phyloP scores from a whole-genome alignment of 1,140 invertebrate species.

The Drosophila saltans region DNA sequence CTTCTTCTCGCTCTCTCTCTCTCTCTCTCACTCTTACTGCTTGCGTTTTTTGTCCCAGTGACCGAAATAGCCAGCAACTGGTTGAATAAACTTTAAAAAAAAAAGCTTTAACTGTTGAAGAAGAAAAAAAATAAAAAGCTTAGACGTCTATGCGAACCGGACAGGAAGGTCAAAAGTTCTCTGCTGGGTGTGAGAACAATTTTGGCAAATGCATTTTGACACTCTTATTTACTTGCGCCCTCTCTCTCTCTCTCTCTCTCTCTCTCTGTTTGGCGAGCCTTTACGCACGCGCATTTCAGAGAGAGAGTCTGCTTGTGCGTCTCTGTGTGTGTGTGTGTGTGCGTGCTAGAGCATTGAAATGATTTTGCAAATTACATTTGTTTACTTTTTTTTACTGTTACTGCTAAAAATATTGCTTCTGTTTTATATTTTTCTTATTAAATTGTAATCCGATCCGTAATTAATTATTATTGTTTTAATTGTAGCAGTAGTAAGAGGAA shows the following conservation, averaged over 20 bases:
- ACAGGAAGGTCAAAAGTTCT: not conserved
- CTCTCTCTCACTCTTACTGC: not conserved
- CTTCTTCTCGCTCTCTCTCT: slow-evolving; percentile 17
- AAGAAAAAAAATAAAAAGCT: slow-evolving; percentile 23
- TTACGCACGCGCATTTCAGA: slow-evolving; percentile 44
- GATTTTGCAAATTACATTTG: slow-evolving; percentile 12
- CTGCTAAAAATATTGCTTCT: not conserved
- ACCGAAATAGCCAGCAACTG: slow-evolving; percentile 52
- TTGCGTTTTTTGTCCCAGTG: slow-evolving; percentile 47
- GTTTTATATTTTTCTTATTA: not conserved
- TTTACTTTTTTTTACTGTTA: not conserved
- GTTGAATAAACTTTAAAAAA: slow-evolving; percentile 38
- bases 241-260: not conserved
- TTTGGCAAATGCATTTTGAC: too few species aligned
- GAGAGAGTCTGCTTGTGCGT: slow-evolving; percentile 24
- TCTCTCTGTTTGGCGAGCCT: slow-evolving; percentile 40
- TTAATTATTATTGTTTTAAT: not conserved
- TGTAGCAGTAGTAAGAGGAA: not conserved
- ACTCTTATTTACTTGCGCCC: slow-evolving; percentile 2
- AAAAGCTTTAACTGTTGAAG: slow-evolving; percentile 17
- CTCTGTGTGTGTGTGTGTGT: slow-evolving; percentile 31
- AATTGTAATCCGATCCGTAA: not conserved
- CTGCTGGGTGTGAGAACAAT: too few species aligned
- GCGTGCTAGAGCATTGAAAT: not conserved
- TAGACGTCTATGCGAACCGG: not conserved